phyloP scores from a whole-genome alignment of 2,113 vertebrate species.

The Madoqua kirkii region DNA sequence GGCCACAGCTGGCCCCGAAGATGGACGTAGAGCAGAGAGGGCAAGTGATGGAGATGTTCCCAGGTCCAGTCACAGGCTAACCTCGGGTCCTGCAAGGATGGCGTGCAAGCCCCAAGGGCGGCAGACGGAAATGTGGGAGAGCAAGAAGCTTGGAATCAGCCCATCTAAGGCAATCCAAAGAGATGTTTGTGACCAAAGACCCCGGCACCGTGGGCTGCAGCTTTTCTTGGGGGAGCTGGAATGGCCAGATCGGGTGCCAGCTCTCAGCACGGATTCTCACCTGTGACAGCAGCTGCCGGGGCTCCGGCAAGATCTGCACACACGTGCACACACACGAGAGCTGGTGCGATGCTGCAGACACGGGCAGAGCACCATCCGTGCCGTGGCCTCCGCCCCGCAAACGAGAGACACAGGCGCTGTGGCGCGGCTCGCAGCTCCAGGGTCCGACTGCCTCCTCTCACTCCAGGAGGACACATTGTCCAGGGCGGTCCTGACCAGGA shows the following conservation, averaged over 20 bases:
- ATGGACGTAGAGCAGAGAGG: no score
- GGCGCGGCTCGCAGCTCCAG: background rate
- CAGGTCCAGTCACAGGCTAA: background rate
- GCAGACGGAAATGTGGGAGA: background rate
- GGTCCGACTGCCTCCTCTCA: background rate
- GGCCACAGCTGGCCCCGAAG: background rate
- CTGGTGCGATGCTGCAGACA: rapidly evolving
- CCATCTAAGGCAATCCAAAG: background rate
- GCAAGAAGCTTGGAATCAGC: background rate
- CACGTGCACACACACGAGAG: rapidly evolving
- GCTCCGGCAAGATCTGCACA: background rate
- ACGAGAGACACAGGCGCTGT: rapidly evolving
- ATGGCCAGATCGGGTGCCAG: background rate
- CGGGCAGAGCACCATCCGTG: rapidly evolving
- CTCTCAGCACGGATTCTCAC: background rate
- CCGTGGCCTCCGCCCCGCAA: background rate
- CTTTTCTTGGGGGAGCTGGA: no score
- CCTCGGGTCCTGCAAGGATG: background rate
- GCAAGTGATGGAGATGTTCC: background rate
- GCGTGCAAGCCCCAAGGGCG: rapidly evolving
- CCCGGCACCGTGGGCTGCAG: background rate
- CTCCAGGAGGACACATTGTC: background rate
- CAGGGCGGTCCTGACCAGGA: no score
- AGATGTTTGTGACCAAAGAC: background rate
- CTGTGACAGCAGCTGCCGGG: background rate